Evolutionary conservation across 2,888 invertebrate species (phyloP), one percentile per base, ranked within the genome.

Genomic region (Conops quadrifasciatus): DNA sequence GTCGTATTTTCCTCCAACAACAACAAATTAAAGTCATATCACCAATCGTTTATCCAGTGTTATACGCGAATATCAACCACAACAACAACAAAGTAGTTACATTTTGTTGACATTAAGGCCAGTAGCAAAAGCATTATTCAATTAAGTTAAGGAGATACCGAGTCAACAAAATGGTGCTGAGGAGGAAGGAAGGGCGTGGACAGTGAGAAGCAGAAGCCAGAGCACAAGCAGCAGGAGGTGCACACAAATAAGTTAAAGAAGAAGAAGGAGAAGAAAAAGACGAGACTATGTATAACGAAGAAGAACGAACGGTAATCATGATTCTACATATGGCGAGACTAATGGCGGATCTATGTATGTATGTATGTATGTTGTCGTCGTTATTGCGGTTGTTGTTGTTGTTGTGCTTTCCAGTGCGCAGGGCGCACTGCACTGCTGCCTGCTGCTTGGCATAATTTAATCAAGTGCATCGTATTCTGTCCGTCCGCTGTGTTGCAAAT

Each of bases 51-150:
- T n/a, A n/a, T n/a, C n/a, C n/a, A n/a, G n/a, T n/a, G n/a, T n/a
- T n/a, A n/a, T n/a, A n/a, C n/a, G n/a, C n/a, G n/a, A n/a, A n/a
- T n/a, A n/a, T n/a, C 53, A 53, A n/a, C n/a, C n/a, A n/a, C n/a
- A n/a, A n/a, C n/a, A n/a, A 53, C 19, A 21, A 53, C 21, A 53
- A n/a, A n/a, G n/a, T n/a, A n/a, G n/a, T n/a, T n/a, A n/a, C n/a
- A 21, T 62, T 62, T 13, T 21, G 11, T 21, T 43, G 60, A 62
- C 43, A 62, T 62, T 62, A 30, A 62, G 60, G 60, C 60, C 60
- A 62, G 36, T 62, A 43, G 60, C 60, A 62, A 28, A 62, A 62
- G 60, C 60, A 62, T 62, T 62, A 62, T 62, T 62, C 60, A 62
- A 62, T 62, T 62, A 62, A 62, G 60, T 4, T n/a, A 43, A 62